Evolutionary conservation across 1,140 invertebrate genomes (phyloP), one percentile per base, ranked within the genome.

Genomic region (Pomacea maculata): DNA sequence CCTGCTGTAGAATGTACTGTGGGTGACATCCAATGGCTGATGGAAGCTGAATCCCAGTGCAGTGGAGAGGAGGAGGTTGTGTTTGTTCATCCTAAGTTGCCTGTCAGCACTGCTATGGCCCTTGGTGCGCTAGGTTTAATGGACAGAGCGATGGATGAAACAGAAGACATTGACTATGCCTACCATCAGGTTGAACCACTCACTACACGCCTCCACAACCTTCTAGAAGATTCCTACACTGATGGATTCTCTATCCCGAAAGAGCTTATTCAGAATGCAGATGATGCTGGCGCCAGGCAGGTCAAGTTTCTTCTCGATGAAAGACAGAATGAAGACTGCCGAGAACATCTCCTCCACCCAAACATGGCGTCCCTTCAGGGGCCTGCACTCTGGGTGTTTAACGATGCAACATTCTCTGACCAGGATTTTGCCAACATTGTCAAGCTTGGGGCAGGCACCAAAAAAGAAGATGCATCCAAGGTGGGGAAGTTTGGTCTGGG

Each of bases 231-330:
- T 55, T 70, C 54, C 17, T 89, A 89, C 68, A 86, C 84, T 25
- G 86, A 84, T 81, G 88, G 87, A 29, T 83, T 87, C 45, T 83
- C 85, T 57, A 83, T 89, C 25, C 82, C 88, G 17, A 89, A 88
- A 81, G 88, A 89, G 80, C 75, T 89, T 7, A 79, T 89, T 54
- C 88, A 89, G 74, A 89, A 97, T 82, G 88, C 89, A 74, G 89
- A 90, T 80, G 89, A 90, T 85, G 89, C 89, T 34, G 86, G 84
- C 57, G 89, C 89, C 2, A 88, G 84, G 19, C 81, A 85, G 81
- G 84, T 90, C 9, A 78, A 80, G 55, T 90, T 90, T 79, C 84
- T 90, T 52, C 83, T 86, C 64, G 89, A 89, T 72, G 87, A 89
- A 78, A 71, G 88, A 79, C 77, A 85, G 45, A 86, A 87, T 67